Conservation (phyloP, 2,888 invertebrate species). For the Eupeodes luniger region DNA sequence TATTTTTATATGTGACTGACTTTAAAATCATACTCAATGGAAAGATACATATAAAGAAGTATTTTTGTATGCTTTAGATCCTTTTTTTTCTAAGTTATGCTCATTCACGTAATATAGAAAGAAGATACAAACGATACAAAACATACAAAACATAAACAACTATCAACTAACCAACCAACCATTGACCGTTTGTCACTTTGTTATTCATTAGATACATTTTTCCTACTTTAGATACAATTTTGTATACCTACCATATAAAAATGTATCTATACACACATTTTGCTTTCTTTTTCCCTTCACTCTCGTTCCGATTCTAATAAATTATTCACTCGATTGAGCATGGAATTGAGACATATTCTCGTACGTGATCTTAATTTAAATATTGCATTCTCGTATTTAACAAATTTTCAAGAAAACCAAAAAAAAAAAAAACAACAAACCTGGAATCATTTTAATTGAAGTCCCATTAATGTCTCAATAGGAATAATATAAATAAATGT, state of each 20-base stretch:
- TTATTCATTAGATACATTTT: constrained; percentile 67
- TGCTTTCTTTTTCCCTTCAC: background rate
- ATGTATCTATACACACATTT: background rate
- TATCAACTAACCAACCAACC: constrained; percentile 29
- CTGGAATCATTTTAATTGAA: constrained; percentile 72
- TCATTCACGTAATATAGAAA: constrained; percentile 48
- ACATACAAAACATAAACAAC: constrained; percentile 47
- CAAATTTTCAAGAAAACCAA: background rate
- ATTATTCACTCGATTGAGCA: constrained; percentile 74
- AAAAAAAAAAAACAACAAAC: constrained; percentile 29
- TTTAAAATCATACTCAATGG: constrained; percentile 53
- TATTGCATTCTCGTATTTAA: constrained; percentile 24
- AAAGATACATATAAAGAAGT: constrained; percentile 59
- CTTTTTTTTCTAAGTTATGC: constrained; percentile 48
- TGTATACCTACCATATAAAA: no score
- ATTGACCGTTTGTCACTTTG: constrained; percentile 74
- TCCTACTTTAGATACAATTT: constrained; percentile 43
- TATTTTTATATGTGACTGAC: constrained; percentile 46
- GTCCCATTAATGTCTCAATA: constrained; percentile 66
- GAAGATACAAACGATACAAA: constrained; percentile 14
- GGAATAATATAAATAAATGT: background rate
- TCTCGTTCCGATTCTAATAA: constrained; percentile 57
- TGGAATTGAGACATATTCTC: constrained; percentile 72
- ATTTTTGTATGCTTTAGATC: constrained; percentile 19
- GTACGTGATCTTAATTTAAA: constrained; percentile 69